Conservation (phyloP, 2,888 invertebrate species). For the Eueremaeus valkanovi region DNA sequence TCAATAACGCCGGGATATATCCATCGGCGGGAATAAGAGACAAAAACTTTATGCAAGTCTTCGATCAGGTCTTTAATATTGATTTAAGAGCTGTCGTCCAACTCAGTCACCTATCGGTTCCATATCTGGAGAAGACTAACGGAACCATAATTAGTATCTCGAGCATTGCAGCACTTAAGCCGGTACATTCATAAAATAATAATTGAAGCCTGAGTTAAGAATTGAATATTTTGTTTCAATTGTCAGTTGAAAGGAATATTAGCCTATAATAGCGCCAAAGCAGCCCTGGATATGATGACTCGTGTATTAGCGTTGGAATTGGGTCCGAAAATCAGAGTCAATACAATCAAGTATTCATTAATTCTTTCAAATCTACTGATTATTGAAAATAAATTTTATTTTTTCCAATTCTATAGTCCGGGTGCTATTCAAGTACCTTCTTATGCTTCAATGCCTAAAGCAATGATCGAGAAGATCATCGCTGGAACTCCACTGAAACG, state of each 20-base stretch:
- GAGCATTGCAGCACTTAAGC: conserved; percentile 10
- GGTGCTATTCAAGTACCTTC: too few relatives aligned
- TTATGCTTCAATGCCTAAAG: too few relatives aligned
- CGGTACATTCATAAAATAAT: not conserved
- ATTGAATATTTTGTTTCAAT: too few relatives aligned
- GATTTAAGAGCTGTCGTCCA: conserved; percentile 12
- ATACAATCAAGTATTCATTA: conserved; percentile 26
- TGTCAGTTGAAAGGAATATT: not conserved
- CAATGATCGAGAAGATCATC: too few relatives aligned
- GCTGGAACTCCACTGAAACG: too few relatives aligned
- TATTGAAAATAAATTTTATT: too few relatives aligned
- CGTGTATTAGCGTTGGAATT: conserved; percentile 1
- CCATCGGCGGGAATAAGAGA: not conserved
- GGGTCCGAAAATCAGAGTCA: conserved; percentile 32
- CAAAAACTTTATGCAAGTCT: conserved; percentile 18
- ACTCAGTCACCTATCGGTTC: conserved; percentile 8
- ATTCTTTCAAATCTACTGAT: too few relatives aligned
- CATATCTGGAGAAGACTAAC: conserved; percentile 35
- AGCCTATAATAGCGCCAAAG: too few relatives aligned
- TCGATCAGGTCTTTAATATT: not conserved
- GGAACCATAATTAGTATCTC: conserved; percentile 39
- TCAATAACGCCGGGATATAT: conserved; percentile 37
- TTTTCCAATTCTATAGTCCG: too few relatives aligned
- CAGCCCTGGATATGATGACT: not conserved
- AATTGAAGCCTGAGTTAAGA: not conserved